Evolutionary conservation across 2,797 vertebrate species (phyloP), one percentile per base, ranked within the genome.

Genomic region (Antennarius maculatus): DNA sequence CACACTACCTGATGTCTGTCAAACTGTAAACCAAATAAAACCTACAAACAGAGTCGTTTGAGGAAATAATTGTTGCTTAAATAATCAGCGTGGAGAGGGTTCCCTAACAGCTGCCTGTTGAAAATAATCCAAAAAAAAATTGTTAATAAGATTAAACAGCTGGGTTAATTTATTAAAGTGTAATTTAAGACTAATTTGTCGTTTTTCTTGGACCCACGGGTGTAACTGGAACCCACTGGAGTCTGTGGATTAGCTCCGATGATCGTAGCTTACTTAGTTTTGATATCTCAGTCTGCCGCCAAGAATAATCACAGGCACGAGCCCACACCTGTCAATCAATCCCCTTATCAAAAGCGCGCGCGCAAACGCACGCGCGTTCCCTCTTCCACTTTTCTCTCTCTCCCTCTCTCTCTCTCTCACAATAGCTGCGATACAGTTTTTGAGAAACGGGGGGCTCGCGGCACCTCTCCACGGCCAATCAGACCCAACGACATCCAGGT

Each of bases 401-500:
- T 58, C 5, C 55, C 39, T 41, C 53, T 39, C 57, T 37, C 76
- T 37, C 61, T 50, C 64, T 29, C 66, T 41, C 59, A 13, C 49
- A 83, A 71, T 79, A 80, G 72, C 80, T 47, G 67, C 56, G 56
- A 41, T 54, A 83, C 70, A 70, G 74, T 81, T 82, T 57, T 61
- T 29, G 73, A 84, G 70, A 79, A 77, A 73, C 56, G 47, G 52
- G 23, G 62, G 49, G 71, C 68, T 64, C 59, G 39, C 68, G 43
- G 55, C 81, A 51, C 53, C 66, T 79, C 70, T 77, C 50, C 70
- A 71, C 76, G 77, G 65, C 69, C 74, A 82, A 59, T 79, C 76
- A 70, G 69, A 79, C 71, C 80, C 85, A 70, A 75, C 81, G 69
- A 86, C 76, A 69, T 78, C 82, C 80, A 67, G 60, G 81, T 86